phyloP scores from a whole-genome alignment of 2,113 vertebrate species.

The Acrocephalus arundinaceus region DNA sequence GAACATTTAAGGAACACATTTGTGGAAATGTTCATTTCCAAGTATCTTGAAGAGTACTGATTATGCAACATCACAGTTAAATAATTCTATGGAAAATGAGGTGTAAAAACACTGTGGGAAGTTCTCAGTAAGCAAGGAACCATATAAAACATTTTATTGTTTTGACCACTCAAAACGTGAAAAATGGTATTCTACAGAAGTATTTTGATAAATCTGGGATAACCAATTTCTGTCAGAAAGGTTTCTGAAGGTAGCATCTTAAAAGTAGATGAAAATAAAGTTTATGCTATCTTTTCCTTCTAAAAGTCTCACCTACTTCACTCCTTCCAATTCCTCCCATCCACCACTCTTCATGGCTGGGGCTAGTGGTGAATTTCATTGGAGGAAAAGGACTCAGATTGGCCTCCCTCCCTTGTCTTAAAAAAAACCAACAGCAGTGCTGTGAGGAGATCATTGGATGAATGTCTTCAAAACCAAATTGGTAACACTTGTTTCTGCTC shows the following conservation, averaged over 20 bases:
- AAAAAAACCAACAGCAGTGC: background rate
- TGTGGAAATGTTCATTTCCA: background rate
- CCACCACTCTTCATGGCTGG: background rate
- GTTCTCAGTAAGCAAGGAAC: background rate
- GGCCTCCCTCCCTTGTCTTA: background rate
- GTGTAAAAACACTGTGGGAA: background rate
- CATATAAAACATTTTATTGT: background rate
- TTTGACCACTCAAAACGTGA: background rate
- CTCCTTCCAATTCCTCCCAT: background rate
- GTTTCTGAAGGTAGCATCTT: background rate
- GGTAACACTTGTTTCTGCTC: background rate
- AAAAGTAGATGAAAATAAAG: background rate
- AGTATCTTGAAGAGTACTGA: background rate
- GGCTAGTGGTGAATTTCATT: background rate
- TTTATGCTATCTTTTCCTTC: background rate
- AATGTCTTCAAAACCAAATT: background rate
- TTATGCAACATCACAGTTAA: background rate
- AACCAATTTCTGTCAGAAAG: background rate
- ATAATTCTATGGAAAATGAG: background rate
- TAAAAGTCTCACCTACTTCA: background rate
- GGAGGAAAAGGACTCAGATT: fast-evolving
- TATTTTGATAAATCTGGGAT: background rate
- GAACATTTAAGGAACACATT: background rate
- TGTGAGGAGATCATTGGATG: background rate
- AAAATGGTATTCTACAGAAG: background rate